Evolutionary conservation across 2,797 vertebrate species (phyloP).

Genomic region (Masticophis lateralis): DNA sequence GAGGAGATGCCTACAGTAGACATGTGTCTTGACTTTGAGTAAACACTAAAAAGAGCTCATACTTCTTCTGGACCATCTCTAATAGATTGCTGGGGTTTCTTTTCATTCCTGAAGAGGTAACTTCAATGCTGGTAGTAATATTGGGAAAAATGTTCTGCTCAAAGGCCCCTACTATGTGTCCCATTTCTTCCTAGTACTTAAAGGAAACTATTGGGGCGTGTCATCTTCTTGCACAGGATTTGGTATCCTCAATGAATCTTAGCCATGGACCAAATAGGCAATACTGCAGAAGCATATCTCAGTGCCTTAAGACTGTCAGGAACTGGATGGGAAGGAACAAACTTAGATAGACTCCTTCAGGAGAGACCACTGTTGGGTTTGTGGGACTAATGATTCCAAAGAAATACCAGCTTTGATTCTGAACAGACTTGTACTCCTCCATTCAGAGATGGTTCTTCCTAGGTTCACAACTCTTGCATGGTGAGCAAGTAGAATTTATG

Average conservation of each 20-base stretch:
- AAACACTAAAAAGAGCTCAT: background rate
- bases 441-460: background rate
- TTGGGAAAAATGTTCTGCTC: background rate
- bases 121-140: background rate
- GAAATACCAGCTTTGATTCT: background rate
- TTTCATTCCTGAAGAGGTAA: background rate
- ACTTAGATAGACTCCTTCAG: background rate
- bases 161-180: background rate
- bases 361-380: background rate
- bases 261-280: background rate
- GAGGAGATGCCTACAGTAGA: background rate
- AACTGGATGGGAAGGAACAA: background rate
- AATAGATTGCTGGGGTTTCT: background rate
- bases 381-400: background rate
- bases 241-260: background rate
- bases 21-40: background rate
- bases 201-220: background rate
- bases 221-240: background rate
- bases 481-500: too few species aligned
- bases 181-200: background rate
- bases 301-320: background rate
- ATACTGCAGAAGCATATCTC: background rate
- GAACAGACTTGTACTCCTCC: background rate
- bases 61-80: background rate
- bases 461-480: background rate